phyloP scores from a whole-genome alignment of 2,113 vertebrate species.

The Diadophis punctatus region DNA sequence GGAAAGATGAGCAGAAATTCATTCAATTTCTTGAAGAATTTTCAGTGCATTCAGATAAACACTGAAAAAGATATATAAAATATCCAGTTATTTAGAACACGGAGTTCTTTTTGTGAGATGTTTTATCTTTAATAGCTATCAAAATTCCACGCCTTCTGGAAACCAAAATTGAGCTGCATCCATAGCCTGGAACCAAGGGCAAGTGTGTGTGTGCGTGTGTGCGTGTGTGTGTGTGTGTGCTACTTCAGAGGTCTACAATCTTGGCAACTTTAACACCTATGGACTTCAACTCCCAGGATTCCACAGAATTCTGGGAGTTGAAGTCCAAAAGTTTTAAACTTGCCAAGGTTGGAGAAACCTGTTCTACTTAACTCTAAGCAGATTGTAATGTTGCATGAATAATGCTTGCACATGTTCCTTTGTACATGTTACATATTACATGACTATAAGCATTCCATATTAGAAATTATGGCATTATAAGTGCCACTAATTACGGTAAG shows the following conservation, averaged over 20 bases:
- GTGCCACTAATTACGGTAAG: background rate
- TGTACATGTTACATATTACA: background rate
- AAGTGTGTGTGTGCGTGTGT: background rate
- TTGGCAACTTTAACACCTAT: too few species aligned
- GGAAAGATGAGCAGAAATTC: background rate
- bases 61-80: background rate
- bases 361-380: background rate
- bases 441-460: background rate
- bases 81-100: background rate
- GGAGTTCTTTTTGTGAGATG: slow-evolving; percentile 14
- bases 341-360: background rate
- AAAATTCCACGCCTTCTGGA: background rate
- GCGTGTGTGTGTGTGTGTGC: too few species aligned
- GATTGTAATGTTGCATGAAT: background rate
- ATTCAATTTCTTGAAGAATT: background rate
- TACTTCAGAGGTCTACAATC: too few species aligned
- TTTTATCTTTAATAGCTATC: slow-evolving; percentile 4
- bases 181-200: background rate
- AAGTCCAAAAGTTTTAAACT: background rate
- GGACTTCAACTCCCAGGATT: too few species aligned
- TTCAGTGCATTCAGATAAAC: background rate
- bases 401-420: background rate
- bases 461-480: background rate
- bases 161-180: background rate
- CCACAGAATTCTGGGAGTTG: too few species aligned